A percentile compares a stretch with the other conserved stretches of the same genome.
These are phyloP conservation scores for Amphipoea lucens DNA, from an alignment of 2,888 invertebrate species.

Conservation along the genomic window DNA sequence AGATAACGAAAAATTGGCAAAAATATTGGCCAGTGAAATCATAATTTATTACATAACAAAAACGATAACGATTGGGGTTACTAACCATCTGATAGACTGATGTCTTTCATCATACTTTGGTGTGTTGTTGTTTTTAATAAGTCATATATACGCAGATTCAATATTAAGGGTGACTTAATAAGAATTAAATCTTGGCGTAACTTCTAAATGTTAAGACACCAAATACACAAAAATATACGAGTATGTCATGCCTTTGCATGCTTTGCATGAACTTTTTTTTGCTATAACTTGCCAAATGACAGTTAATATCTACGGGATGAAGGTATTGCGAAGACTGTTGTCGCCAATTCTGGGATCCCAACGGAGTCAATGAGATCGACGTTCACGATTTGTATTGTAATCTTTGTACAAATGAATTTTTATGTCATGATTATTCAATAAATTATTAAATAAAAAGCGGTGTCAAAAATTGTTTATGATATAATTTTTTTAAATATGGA, in stretches of 20 bases:
- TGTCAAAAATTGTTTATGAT: too few relatives aligned
- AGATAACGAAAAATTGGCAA: constrained; percentile 24
- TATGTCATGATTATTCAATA: too few relatives aligned
- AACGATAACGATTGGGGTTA: constrained; percentile 34
- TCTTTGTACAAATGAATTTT: too few relatives aligned
- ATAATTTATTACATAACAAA: constrained; percentile 26
- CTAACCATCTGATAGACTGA: constrained; percentile 25
- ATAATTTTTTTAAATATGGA: too few relatives aligned
- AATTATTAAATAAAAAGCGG: too few relatives aligned
- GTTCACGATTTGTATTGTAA: too few relatives aligned
- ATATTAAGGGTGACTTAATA: neutral
- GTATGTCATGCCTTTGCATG: neutral
- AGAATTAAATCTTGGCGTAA: neutral
- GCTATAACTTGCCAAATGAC: too few relatives aligned
- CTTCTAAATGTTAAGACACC: neutral
- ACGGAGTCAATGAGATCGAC: too few relatives aligned
- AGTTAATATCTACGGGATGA: too few relatives aligned
- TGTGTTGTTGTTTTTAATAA: neutral
- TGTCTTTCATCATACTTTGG: constrained; percentile 48
- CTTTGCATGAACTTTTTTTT: too few relatives aligned
- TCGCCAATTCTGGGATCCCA: too few relatives aligned
- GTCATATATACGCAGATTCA: neutral
- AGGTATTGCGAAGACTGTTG: too few relatives aligned
- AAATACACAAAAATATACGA: neutral
- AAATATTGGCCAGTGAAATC: constrained; percentile 14